Evolutionary conservation across 2,113 vertebrate genomes (phyloP).

Genomic region (Siphamia tubifer): DNA sequence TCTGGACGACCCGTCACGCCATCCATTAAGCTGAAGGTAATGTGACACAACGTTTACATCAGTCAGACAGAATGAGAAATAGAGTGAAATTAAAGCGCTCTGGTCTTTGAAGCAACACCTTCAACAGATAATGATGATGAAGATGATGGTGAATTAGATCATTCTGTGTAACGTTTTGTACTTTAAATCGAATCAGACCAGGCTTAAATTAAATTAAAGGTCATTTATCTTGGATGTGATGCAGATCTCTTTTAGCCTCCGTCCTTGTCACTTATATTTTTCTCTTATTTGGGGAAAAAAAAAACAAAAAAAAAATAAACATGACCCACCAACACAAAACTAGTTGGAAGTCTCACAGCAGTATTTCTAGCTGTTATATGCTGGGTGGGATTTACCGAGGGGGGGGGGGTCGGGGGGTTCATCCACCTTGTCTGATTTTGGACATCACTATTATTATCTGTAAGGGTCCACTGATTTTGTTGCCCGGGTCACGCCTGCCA

Average conservation of each 20-base stretch:
- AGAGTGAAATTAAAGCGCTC: slow-evolving; percentile 47
- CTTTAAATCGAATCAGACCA: background rate
- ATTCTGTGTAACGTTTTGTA: background rate
- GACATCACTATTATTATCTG: too few species aligned
- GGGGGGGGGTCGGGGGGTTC: too few species aligned
- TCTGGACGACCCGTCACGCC: slow-evolving; percentile 28
- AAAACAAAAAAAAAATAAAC: too few species aligned
- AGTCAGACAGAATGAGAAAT: slow-evolving; percentile 3
- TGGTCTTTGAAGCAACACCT: slow-evolving; percentile 61
- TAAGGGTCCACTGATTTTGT: too few species aligned
- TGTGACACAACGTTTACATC: slow-evolving; percentile 50
- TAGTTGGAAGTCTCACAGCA: too few species aligned
- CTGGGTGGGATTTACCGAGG: too few species aligned
- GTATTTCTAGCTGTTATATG: too few species aligned
- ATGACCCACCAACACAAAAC: too few species aligned
- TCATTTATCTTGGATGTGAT: background rate
- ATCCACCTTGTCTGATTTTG: too few species aligned
- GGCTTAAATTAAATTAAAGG: background rate
- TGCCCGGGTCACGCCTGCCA: too few species aligned
- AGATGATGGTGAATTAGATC: slow-evolving; percentile 38
- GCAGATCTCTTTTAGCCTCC: background rate
- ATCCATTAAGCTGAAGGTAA: slow-evolving; percentile 60
- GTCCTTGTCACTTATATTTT: background rate
- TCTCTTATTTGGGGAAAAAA: background rate
- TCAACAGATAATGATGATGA: slow-evolving; percentile 39